Percentiles rank a stretch among this genome's conserved stretches.
phyloP scores from a whole-genome alignment of 2,888 invertebrate genomes.

The Parnassius glacialis region DNA sequence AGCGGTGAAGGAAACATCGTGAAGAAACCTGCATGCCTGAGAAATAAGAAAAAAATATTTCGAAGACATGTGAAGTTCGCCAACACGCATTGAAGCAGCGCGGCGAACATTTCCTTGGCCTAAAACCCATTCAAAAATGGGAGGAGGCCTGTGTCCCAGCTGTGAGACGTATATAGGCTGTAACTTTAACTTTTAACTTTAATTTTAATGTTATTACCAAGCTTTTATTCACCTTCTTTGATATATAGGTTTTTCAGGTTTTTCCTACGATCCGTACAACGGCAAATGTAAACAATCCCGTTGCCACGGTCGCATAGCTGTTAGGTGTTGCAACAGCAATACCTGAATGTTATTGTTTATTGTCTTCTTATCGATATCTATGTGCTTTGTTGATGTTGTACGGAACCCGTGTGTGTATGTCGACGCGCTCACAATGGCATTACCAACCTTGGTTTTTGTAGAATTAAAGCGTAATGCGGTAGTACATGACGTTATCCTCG shows the following conservation, averaged over 20 bases:
- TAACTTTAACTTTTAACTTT: too few species aligned
- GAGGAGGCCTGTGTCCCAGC: too few species aligned
- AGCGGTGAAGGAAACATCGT: too few species aligned
- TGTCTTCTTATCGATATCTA: slow-evolving; percentile 77
- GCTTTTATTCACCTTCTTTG: not conserved
- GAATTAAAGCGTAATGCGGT: slow-evolving; percentile 46
- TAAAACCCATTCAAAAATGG: too few species aligned
- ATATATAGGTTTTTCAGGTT: slow-evolving; percentile 8
- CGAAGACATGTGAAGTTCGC: too few species aligned
- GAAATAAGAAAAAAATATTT: too few species aligned
- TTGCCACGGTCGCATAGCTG: slow-evolving; percentile 58
- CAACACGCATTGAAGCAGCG: too few species aligned
- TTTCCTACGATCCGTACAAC: slow-evolving; percentile 31
- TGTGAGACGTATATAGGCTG: too few species aligned
- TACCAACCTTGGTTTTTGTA: slow-evolving; percentile 65
- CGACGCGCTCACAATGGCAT: slow-evolving; percentile 53
- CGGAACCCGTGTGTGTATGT: slow-evolving; percentile 43
- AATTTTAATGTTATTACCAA: too few species aligned
- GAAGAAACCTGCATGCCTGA: too few species aligned
- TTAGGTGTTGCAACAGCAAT: slow-evolving; percentile 59
- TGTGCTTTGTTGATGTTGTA: slow-evolving; percentile 55
- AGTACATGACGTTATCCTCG: slow-evolving; percentile 31
- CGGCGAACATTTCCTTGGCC: too few species aligned
- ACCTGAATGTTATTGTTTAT: slow-evolving; percentile 76
- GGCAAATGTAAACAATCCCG: slow-evolving; percentile 42